Conservation (phyloP, 2,113 vertebrate species). For the Neogobius melanostomus region DNA sequence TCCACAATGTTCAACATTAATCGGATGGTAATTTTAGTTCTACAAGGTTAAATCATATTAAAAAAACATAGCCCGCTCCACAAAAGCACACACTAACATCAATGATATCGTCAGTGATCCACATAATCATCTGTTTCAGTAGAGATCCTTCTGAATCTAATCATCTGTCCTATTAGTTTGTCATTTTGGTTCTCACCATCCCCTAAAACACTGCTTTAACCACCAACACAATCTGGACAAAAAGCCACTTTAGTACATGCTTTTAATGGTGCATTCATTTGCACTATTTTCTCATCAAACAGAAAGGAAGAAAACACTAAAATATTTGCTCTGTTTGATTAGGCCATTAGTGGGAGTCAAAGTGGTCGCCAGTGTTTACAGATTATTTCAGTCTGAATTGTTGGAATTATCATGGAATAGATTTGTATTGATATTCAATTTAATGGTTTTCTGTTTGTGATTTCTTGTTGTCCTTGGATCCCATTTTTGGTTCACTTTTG, state of each 20-base stretch:
- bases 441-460: not conserved
- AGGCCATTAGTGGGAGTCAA: not conserved
- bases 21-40: no score
- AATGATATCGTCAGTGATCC: no score
- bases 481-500: slow-evolving; percentile 31
- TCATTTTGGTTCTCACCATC: no score
- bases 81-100: no score
- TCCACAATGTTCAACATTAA: no score
- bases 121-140: no score
- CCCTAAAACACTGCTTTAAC: no score
- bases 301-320: not conserved
- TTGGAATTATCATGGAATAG: not conserved
- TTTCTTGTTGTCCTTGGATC: slow-evolving; percentile 28
- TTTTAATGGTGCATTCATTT: not conserved
- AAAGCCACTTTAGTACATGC: not conserved
- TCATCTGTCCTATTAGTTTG: no score
- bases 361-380: not conserved
- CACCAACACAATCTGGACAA: not conserved
- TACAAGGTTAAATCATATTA: no score
- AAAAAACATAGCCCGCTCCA: no score
- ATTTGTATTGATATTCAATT: not conserved
- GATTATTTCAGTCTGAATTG: not conserved
- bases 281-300: not conserved
- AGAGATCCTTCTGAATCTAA: no score
- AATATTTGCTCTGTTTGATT: not conserved